Percentiles rank a stretch among this genome's conserved stretches.
These are phyloP conservation scores for Muscidifurax raptorellus DNA, from an alignment of 1,140 invertebrate species.

Conservation along the genomic window DNA sequence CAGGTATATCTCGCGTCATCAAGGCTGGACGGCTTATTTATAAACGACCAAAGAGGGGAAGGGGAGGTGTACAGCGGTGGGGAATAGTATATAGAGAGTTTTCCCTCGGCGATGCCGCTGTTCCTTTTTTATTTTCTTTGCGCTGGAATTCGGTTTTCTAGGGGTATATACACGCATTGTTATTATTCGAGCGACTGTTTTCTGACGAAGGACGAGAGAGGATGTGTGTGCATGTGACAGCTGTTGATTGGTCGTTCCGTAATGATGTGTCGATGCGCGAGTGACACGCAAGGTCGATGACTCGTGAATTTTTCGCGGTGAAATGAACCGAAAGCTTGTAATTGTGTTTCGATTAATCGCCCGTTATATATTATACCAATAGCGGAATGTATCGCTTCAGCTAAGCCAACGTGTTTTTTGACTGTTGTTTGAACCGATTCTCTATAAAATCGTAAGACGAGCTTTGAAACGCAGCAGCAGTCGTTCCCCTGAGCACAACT, in stretches of 20 bases:
- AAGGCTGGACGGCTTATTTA: constrained; percentile 48
- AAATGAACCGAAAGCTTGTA: background rate
- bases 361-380: too few species aligned
- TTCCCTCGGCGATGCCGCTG: background rate
- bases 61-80: too few species aligned
- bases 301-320: background rate
- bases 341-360: too few species aligned
- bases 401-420: too few species aligned
- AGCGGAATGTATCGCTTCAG: too few species aligned
- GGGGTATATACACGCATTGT: too few species aligned
- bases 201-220: background rate
- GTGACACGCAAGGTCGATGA: background rate
- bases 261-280: background rate
- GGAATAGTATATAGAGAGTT: background rate
- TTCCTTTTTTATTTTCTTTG: background rate
- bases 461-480: too few species aligned
- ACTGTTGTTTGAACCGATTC: too few species aligned
- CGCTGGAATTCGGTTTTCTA: background rate
- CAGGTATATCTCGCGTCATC: constrained; percentile 16
- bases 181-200: too few species aligned
- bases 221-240: background rate
- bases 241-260: background rate
- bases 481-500: too few species aligned
- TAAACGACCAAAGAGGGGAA: constrained; percentile 22
- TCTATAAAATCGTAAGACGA: too few species aligned